Evolutionary conservation across 2,888 invertebrate genomes (phyloP).

Genomic region (Cyrtodaria siliqua): DNA sequence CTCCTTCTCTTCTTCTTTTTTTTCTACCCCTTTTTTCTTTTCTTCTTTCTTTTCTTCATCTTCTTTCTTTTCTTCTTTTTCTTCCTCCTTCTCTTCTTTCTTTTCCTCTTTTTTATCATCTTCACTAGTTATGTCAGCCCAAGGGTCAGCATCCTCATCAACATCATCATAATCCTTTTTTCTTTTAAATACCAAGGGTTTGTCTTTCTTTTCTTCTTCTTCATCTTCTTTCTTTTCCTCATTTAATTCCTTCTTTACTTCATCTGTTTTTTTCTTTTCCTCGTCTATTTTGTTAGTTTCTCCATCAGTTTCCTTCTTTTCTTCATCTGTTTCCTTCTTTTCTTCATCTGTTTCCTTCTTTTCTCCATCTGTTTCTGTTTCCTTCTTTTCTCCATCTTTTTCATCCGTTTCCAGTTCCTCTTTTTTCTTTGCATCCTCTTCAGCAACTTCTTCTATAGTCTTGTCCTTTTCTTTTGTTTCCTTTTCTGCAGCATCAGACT

Average conservation of each 20-base stretch:
- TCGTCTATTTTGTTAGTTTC: conserved; percentile 25
- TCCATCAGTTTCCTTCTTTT: too few relatives aligned
- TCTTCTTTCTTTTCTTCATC: conserved; percentile 15
- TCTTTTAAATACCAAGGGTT: conserved; percentile 36
- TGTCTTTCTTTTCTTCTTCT: conserved; percentile 28
- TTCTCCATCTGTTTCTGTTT: too few relatives aligned
- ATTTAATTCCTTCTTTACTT: conserved; percentile 32
- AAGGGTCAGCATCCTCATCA: conserved; percentile 44
- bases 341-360: too few relatives aligned
- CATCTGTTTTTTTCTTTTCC: conserved; percentile 33
- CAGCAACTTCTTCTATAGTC: conserved; percentile 50
- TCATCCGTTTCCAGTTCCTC: conserved; percentile 35
- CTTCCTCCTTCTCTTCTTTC: conserved; percentile 18
- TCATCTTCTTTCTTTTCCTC: conserved; percentile 20
- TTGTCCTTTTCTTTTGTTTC: conserved; percentile 54
- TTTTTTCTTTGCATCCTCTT: conserved; percentile 48
- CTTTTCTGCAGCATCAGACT: conserved; percentile 56
- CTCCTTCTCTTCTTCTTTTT: conserved; percentile 5
- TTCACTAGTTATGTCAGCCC: conserved; percentile 31
- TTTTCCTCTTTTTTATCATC: conserved; percentile 24
- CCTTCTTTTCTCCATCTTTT: conserved; percentile 13
- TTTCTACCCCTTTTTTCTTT: conserved; percentile 18
- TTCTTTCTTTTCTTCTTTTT: too few relatives aligned
- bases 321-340: too few relatives aligned
- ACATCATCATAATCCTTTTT: conserved; percentile 50